Evolutionary conservation across 2,113 vertebrate species (phyloP).

Genomic region (Turdus rufiventris): DNA sequence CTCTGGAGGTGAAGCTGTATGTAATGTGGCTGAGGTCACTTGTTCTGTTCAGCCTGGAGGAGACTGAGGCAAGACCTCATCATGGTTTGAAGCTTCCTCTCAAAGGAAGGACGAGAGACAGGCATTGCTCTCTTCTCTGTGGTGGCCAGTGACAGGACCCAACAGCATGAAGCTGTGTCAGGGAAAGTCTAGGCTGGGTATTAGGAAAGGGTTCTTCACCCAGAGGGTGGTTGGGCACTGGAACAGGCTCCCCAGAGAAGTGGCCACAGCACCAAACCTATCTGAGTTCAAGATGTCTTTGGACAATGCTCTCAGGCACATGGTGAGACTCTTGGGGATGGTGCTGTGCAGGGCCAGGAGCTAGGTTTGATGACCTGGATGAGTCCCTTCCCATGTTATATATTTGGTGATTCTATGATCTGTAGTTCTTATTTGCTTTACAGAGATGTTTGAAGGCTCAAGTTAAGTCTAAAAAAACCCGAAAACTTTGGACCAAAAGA

Average conservation of each 20-base stretch:
- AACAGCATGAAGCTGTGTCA: background rate
- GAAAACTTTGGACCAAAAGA: background rate
- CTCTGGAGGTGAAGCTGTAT: accelerated
- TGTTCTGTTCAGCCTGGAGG: background rate
- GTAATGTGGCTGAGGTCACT: accelerated
- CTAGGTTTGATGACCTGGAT: accelerated
- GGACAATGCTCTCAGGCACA: background rate
- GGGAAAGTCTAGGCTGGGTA: too few species aligned
- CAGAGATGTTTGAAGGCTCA: background rate
- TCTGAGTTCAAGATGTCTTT: background rate
- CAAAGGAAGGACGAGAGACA: background rate
- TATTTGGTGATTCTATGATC: background rate
- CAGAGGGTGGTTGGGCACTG: background rate
- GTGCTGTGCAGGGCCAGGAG: background rate
- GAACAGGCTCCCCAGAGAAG: background rate
- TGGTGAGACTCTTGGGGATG: background rate
- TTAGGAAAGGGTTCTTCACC: background rate
- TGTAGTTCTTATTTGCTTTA: background rate
- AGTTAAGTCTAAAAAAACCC: background rate
- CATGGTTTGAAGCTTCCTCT: background rate
- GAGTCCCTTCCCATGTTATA: background rate
- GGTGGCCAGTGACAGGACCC: background rate
- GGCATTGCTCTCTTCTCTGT: background rate
- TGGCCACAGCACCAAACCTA: background rate
- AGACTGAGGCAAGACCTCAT: background rate